Base-by-base conservation (phyloP, 2,888 invertebrate genomes). In the Ethmia dodecea region DNA sequence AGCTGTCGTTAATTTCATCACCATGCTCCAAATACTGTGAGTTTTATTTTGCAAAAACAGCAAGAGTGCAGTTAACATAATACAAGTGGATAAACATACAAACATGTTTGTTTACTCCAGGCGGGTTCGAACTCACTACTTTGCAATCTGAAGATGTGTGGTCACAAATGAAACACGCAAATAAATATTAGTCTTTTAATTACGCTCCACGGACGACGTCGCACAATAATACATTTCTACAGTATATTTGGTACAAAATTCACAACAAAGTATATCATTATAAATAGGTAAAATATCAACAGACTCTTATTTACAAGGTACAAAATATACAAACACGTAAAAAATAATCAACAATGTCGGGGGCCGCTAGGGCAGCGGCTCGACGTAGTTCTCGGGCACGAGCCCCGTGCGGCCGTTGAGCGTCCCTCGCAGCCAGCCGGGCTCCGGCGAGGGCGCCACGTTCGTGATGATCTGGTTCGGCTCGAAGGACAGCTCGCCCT, bases 401-500 rank as follows among this genome's bases (percentile, higher is more conserved):
- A 98, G 90, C 31, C 98, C 98, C 31, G 92, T 93, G 83, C 93
- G 93, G 40, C 98, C 98, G 77, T 95, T 93, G 51, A 98, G 88
- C 34, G 94, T 94, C 47, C 99, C 99, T 75, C 98, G 96, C 62
- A 99, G 88, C 99, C 99, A 99, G 53, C 99, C 98, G 12, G 98
- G 98, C 84, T 99, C 99, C 64, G 94, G 92, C 13, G 97, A 97
- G 50, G 92, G 90, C 87, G 87, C 84, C 97, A 98, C 97, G 89
- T 98, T 95, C 44, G 94, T 95, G 60, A 99, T 96, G 61, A 99
- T 96, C 89, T 98, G 96, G 89, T 99, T 98, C 46, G 98, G 97
- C 87, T 98, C 97, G 88, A 99, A 99, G 15, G 97, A 97, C 52
- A 99, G 88, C 88, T 99, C 99, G 46, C 97, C 95, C 67, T 97